phyloP scores from a whole-genome alignment of 2,113 vertebrate genomes.

The Alouatta palliata region DNA sequence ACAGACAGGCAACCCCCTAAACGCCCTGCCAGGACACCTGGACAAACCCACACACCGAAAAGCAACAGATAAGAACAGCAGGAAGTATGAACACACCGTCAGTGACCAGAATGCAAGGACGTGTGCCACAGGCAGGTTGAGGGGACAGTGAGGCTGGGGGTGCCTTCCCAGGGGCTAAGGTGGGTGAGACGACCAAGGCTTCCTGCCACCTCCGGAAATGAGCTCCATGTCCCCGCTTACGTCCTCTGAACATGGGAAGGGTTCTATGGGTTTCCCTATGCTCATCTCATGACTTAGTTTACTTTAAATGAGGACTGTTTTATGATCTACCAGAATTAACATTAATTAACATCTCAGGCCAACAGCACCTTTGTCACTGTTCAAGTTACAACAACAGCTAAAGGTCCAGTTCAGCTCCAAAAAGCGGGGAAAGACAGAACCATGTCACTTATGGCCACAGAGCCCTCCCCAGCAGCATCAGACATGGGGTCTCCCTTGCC shows the following conservation, averaged over 20 bases:
- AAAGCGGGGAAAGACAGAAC: too few relatives aligned
- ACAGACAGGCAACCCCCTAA: background rate
- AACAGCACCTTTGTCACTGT: rapidly evolving
- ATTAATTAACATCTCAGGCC: too few relatives aligned
- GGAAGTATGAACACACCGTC: background rate
- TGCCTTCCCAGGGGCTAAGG: background rate
- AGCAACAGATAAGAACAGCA: background rate
- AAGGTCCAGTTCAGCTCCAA: background rate
- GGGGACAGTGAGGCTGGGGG: too few relatives aligned
- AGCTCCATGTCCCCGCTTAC: background rate
- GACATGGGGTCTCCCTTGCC: rapidly evolving
- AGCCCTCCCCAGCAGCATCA: rapidly evolving
- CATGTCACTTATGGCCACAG: rapidly evolving
- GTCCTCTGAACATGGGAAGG: background rate
- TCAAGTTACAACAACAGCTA: rapidly evolving
- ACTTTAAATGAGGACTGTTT: background rate
- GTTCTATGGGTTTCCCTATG: background rate
- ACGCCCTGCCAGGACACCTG: background rate
- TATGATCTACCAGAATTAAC: background rate
- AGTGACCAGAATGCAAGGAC: rapidly evolving
- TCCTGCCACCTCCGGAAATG: background rate
- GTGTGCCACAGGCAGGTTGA: background rate
- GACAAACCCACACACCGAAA: background rate
- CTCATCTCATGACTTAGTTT: background rate
- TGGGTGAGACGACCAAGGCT: background rate